Conservation (phyloP, 2,113 vertebrate genomes). For the Chaenogobius annularis region DNA sequence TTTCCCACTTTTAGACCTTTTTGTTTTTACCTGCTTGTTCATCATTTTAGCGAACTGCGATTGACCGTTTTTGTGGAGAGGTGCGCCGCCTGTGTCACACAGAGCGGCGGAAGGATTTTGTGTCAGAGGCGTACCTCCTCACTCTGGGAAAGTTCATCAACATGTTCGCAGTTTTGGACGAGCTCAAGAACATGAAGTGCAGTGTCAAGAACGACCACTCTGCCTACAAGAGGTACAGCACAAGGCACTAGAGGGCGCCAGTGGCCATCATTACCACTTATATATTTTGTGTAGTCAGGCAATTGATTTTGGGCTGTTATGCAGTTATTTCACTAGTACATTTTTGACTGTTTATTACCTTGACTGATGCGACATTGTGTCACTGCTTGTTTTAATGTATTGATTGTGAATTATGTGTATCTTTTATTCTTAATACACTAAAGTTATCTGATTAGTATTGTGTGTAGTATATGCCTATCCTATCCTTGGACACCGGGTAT, state of each 20-base stretch:
- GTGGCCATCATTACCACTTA: background rate
- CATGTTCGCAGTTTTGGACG: constrained; percentile 97
- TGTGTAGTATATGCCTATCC: background rate
- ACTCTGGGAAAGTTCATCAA: constrained; percentile 98
- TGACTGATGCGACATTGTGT: too few relatives aligned
- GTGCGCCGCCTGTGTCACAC: constrained; percentile 91
- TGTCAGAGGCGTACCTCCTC: constrained; percentile 94
- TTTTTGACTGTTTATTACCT: background rate
- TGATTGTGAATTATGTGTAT: too few relatives aligned
- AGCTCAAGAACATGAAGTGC: constrained; percentile 98
- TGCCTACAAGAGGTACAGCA: constrained; percentile 87
- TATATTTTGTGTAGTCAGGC: background rate
- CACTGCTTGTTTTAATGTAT: too few relatives aligned
- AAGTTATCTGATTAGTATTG: too few relatives aligned
- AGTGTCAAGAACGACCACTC: constrained; percentile 98
- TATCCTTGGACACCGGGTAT: background rate
- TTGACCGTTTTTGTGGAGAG: constrained; percentile 95
- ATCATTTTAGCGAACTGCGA: constrained; percentile 86
- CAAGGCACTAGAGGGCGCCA: constrained; percentile 74
- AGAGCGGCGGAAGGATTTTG: constrained; percentile 95
- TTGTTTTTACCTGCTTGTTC: background rate
- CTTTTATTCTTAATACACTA: too few relatives aligned
- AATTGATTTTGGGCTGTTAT: background rate
- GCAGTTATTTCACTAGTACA: background rate
- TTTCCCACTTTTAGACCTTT: background rate